phyloP scores from a whole-genome alignment of 2,113 vertebrate genomes.

The Perognathus longimembris region DNA sequence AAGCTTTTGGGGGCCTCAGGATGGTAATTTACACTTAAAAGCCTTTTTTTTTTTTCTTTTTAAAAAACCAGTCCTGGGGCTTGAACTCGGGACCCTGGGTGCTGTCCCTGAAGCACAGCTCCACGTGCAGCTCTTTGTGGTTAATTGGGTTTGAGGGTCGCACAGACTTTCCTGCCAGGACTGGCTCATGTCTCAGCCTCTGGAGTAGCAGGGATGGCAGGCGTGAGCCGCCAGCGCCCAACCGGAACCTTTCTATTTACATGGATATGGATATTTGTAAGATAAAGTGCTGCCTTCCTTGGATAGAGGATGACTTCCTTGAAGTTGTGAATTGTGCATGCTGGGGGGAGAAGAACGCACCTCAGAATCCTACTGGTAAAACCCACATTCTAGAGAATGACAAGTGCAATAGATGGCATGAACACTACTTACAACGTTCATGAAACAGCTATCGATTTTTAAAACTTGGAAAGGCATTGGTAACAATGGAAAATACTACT shows the following conservation, averaged over 20 bases:
- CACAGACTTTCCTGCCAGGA: no score
- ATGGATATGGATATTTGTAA: not conserved
- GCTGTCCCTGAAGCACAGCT: no score
- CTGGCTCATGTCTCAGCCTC: no score
- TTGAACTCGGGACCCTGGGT: no score
- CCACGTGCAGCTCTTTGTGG: no score
- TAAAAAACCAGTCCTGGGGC: no score
- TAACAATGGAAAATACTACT: conserved; percentile 34
- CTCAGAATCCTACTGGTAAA: not conserved
- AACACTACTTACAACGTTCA: not conserved
- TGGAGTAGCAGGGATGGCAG: no score
- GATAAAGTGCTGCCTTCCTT: conserved; percentile 33
- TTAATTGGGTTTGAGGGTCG: no score
- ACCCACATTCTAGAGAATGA: conserved; percentile 30
- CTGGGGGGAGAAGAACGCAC: not conserved
- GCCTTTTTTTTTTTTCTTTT: no score
- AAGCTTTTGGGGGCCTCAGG: no score
- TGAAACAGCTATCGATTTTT: not conserved
- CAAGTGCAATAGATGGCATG: not conserved
- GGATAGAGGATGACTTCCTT: not conserved
- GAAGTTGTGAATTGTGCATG: conserved; percentile 10
- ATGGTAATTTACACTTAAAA: no score
- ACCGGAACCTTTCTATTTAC: not conserved
- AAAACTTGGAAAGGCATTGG: not conserved
- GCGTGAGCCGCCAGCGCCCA: no score